A percentile compares a stretch with the other conserved stretches of the same genome.
Evolutionary conservation across 2,113 vertebrate genomes (phyloP).

Genomic region (Mus musculus): GRCm39 chr12:110563501-110564000

Average conservation of each 20-base stretch:
- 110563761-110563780: neutral
- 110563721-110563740: neutral
- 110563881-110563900: neutral
- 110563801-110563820: neutral
- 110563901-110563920: no score
- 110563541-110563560: neutral
- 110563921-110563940: no score
- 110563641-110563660: neutral
- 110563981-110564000: neutral
- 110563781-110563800: neutral
- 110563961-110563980: neutral
- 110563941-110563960: neutral
- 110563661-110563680: neutral
- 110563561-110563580: neutral
- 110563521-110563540: neutral
- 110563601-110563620: neutral
- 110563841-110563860: neutral
- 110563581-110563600: conserved; percentile 15
- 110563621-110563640: neutral
- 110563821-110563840: neutral
- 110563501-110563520: neutral
- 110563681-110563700: neutral
- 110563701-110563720: neutral
- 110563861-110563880: no score
- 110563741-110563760: conserved; percentile 55